Evolutionary conservation across 2,888 invertebrate genomes (phyloP).

Genomic region (Anodontia alba): DNA sequence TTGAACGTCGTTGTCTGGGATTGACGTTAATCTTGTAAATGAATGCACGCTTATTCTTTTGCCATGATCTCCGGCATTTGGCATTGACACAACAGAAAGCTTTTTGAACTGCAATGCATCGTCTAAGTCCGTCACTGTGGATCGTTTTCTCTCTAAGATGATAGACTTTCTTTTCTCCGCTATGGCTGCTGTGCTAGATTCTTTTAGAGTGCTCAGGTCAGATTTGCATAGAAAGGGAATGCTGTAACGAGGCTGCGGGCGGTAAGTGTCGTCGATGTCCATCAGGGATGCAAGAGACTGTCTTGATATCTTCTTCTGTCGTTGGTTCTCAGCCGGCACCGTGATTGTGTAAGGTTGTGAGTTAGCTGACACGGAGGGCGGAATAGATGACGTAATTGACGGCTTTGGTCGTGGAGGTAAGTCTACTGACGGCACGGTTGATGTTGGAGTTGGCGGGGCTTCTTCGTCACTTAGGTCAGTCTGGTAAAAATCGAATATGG

Average conservation of each 20-base stretch:
- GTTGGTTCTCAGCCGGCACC: background rate
- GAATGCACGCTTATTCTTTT: background rate
- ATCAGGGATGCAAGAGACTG: background rate
- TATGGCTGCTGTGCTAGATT: constrained; percentile 4
- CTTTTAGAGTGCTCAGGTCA: constrained; percentile 53
- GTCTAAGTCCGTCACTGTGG: background rate
- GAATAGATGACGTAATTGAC: background rate
- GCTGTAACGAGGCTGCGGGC: constrained; percentile 39
- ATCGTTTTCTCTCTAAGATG: background rate
- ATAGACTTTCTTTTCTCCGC: constrained; percentile 1
- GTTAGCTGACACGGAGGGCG: background rate
- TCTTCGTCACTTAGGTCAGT: background rate
- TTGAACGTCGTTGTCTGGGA: background rate
- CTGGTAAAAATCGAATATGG: background rate
- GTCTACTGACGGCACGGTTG: background rate
- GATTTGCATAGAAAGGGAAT: constrained; percentile 51
- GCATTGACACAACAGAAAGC: background rate
- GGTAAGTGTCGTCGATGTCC: background rate
- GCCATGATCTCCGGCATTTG: background rate
- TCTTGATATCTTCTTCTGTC: background rate
- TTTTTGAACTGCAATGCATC: background rate
- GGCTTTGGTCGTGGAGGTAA: background rate
- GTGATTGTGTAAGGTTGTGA: background rate
- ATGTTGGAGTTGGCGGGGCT: background rate
- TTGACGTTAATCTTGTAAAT: background rate